Conservation (phyloP, 2,888 invertebrate genomes). For the Axea sp. region DNA sequence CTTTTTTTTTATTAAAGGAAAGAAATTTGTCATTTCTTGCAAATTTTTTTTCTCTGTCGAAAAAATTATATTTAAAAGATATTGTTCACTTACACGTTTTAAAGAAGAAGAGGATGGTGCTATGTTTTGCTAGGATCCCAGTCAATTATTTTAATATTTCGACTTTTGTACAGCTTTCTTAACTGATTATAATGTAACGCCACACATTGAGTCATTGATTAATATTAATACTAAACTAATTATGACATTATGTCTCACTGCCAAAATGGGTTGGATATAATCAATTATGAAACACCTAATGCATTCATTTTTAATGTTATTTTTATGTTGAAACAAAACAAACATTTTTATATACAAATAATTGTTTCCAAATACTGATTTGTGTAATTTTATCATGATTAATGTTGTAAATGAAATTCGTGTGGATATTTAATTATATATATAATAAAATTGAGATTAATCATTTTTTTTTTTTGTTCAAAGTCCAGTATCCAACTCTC, state of each 20-base stretch:
- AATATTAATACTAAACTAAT: conserved; percentile 64
- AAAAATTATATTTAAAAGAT: too few relatives aligned
- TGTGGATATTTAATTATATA: too few relatives aligned
- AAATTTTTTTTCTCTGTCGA: conserved; percentile 2
- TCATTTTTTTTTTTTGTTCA: too few relatives aligned
- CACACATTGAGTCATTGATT: conserved; percentile 70
- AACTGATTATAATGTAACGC: conserved; percentile 72
- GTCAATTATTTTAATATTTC: conserved; percentile 71
- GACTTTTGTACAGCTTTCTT: conserved; percentile 76
- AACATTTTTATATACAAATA: too few relatives aligned
- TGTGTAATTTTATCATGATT: too few relatives aligned
- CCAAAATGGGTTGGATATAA: conserved; percentile 66
- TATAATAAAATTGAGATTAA: too few relatives aligned
- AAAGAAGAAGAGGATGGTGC: conserved; percentile 68
- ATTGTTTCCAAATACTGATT: too few relatives aligned
- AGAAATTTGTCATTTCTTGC: too few relatives aligned
- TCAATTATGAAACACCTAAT: too few relatives aligned
- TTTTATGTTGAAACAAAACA: too few relatives aligned
- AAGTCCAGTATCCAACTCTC: conserved; percentile 33
- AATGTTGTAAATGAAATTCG: too few relatives aligned
- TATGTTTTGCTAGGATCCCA: conserved; percentile 69
- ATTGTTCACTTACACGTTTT: conserved; percentile 7
- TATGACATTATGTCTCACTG: conserved; percentile 70
- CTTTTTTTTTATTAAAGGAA: background rate
- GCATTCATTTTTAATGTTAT: background rate